Base-by-base conservation (phyloP, 2,888 invertebrate genomes). In the Synergus gifuensis region DNA sequence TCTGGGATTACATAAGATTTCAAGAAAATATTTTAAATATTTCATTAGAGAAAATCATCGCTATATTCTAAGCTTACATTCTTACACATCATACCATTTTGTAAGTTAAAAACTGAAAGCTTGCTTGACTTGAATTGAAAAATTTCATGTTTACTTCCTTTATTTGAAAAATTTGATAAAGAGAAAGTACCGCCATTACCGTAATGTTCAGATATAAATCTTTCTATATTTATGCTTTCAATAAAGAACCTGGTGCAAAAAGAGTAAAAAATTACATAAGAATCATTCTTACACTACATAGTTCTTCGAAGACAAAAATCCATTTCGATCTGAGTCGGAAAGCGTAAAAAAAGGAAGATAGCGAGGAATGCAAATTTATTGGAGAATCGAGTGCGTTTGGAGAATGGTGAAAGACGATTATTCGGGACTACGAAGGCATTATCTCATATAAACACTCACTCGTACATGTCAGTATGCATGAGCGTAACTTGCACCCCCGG, bases 371-470 rank as follows among this genome's bases (percentile, higher is more conserved):
- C 69, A 69, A 69, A 69, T 69, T 49, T 69, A 69, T 69, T 69
- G 28, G 69, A 69, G 69, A 49, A 69, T 69, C 69, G 69, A 69
- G 69, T 69, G 46, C 49, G 69, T 49, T 49, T 16, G 49, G 46
- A 69, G 49, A 69, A 49, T 16, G 28, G 28, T 36, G n/a, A 69
- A 69, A 69, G 69, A 69, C 69, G 69, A 69, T 69, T 69, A 69
- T 69, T 69, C 69, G 69, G 49, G 49, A 69, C 69, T 69, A 54
- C 14, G 28, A 49, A 49, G 49, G 49, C 36, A 49, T 69, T 69
- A 69, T 69, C 69, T 69, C 69, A 69, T 69, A 49, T 69, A 69
- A 69, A 69, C 69, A 69, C 69, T 69, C 69, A 69, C 69, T 69
- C 69, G 69, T 69, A 69, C 69, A 18, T 69, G 69, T 49, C 49